These are phyloP conservation scores for Trichogramma dendrolimi DNA, from an alignment of 2,888 invertebrate genomes.

Conservation along the genomic window DNA sequence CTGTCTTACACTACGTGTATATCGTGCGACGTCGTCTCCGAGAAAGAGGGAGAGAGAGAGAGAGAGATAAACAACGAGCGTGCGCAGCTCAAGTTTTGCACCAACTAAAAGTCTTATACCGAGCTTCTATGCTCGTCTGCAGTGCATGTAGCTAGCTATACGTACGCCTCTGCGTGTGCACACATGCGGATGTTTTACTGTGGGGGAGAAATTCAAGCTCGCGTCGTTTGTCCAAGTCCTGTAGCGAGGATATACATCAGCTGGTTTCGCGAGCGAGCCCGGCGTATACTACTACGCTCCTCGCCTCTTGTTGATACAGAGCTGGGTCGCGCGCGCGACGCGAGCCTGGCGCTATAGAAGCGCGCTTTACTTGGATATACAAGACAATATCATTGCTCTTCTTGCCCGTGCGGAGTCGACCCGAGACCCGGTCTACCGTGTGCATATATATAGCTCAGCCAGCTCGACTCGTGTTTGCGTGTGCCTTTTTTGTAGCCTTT, in stretches of 20 bases:
- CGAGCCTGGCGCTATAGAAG: too few species aligned
- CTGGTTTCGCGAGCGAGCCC: neutral
- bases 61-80: constrained; percentile 7
- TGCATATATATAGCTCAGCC: neutral
- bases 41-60: neutral
- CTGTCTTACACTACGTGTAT: too few species aligned
- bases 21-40: too few species aligned
- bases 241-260: neutral
- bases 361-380: neutral
- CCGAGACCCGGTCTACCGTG: constrained; percentile 2
- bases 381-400: constrained; percentile 14
- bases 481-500: too few species aligned
- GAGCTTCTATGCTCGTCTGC: neutral
- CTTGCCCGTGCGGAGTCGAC: neutral
- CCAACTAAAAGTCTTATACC: constrained; percentile 3
- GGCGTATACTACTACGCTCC: neutral
- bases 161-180: too few species aligned
- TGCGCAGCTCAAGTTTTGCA: constrained; percentile 9
- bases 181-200: too few species aligned
- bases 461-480: neutral
- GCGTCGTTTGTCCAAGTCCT: constrained; percentile 5
- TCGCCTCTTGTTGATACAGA: too few species aligned
- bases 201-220: constrained; percentile 6
- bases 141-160: neutral
- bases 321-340: too few species aligned